These are phyloP conservation scores for Conus ventricosus DNA, from an alignment of 1,140 invertebrate genomes.

Conservation along the genomic window DNA sequence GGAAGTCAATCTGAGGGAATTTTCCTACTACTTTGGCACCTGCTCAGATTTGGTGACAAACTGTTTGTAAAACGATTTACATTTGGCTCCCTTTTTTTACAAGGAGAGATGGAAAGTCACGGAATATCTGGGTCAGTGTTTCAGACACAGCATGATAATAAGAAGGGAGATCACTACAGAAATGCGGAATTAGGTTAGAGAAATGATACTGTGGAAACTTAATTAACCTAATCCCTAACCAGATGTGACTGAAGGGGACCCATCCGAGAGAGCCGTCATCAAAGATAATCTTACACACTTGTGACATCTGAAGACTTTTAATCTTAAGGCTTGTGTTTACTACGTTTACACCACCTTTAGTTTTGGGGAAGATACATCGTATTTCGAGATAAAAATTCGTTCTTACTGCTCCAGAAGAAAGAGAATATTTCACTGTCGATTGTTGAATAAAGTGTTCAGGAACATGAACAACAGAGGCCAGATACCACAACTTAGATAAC, in stretches of 20 bases:
- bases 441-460: background rate
- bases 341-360: background rate
- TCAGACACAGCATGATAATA: too few species aligned
- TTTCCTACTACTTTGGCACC: too few species aligned
- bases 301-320: background rate
- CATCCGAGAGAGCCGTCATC: background rate
- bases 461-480: constrained; percentile 25
- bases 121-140: too few species aligned
- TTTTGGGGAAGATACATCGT: background rate
- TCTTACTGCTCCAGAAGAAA: background rate
- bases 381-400: background rate
- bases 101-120: too few species aligned
- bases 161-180: too few species aligned
- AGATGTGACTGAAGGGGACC: background rate
- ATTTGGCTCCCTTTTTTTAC: too few species aligned
- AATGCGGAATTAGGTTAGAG: background rate
- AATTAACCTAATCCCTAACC: background rate
- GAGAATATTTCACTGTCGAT: background rate
- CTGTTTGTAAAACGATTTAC: too few species aligned
- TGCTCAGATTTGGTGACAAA: too few species aligned
- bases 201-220: background rate
- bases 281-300: background rate
- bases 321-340: background rate
- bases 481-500: constrained; percentile 52
- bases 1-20: too few species aligned